A percentile compares a stretch with the other conserved stretches of the same genome.
Conservation (phyloP, 1,140 invertebrate genomes). For the Macrocentrus cingulum region DNA sequence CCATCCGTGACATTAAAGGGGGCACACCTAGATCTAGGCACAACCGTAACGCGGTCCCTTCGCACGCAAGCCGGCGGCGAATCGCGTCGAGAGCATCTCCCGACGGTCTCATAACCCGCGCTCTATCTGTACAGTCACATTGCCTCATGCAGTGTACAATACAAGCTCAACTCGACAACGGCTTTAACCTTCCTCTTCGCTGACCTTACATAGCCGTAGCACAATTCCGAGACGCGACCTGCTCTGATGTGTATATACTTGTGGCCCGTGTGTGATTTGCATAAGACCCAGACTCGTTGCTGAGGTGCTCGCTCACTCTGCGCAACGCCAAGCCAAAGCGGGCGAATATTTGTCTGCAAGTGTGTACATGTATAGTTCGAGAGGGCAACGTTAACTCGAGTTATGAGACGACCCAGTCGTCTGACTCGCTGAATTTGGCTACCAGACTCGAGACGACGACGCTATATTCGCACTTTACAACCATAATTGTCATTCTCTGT, state of each 20-base stretch:
- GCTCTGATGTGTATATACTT: constrained; percentile 12
- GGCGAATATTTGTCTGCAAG: constrained; percentile 12
- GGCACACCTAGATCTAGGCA: constrained; percentile 41
- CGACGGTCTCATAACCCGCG: background rate
- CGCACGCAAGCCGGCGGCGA: constrained; percentile 34
- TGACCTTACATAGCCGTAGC: constrained; percentile 46
- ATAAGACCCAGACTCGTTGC: constrained; percentile 37
- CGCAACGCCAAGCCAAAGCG: background rate
- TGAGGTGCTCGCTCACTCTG: background rate
- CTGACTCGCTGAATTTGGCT: constrained; percentile 14
- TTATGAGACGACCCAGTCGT: constrained; percentile 14
- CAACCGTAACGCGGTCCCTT: constrained; percentile 32
- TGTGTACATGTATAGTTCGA: background rate
- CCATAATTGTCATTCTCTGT: constrained; percentile 8
- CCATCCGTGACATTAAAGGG: constrained; percentile 47
- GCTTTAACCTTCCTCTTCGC: constrained; percentile 43
- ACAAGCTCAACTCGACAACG: constrained; percentile 6
- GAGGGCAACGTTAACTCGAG: constrained; percentile 7
- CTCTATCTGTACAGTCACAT: background rate
- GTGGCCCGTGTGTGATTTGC: constrained; percentile 35
- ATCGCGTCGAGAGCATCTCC: background rate
- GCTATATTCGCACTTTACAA: background rate
- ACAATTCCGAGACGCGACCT: constrained; percentile 11
- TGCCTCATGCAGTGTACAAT: background rate
- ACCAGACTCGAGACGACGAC: constrained; percentile 11